Conservation (phyloP, 2,113 vertebrate species). For the Ageneiosus marmoratus region DNA sequence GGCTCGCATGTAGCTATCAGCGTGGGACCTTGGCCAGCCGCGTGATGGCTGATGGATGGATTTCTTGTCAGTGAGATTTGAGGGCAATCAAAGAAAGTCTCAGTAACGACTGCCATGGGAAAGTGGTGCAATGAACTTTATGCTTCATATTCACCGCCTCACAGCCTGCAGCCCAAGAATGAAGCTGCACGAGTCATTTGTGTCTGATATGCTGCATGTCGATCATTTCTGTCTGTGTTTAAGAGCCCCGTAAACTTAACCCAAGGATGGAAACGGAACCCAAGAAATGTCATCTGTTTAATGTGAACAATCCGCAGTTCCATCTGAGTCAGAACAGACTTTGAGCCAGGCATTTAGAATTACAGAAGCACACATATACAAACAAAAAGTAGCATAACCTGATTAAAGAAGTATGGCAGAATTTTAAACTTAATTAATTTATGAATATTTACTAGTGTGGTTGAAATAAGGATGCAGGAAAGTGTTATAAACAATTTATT, state of each 20-base stretch:
- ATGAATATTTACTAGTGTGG: not conserved
- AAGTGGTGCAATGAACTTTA: conserved; percentile 46
- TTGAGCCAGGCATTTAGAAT: not conserved
- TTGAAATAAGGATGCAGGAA: not conserved
- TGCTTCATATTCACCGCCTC: conserved; percentile 44
- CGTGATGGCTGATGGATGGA: conserved; percentile 58
- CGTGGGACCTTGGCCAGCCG: conserved; percentile 40
- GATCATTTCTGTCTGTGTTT: conserved; percentile 38
- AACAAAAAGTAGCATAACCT: not conserved
- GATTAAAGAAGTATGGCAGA: not conserved
- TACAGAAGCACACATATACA: not conserved
- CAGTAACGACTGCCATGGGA: conserved; percentile 50
- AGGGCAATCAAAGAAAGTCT: conserved; percentile 51
- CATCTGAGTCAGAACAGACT: not conserved
- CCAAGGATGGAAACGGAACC: conserved; percentile 20
- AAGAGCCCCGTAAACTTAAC: not conserved
- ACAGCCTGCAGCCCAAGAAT: conserved; percentile 42
- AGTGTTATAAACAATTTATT: not conserved
- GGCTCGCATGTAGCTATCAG: conserved; percentile 36
- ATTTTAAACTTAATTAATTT: not conserved
- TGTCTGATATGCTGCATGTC: conserved; percentile 42
- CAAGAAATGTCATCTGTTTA: conserved; percentile 18
- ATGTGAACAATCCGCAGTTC: not conserved
- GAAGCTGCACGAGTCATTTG: conserved; percentile 43
- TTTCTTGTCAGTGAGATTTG: conserved; percentile 57